Base-by-base conservation (phyloP, 64 coral and sea anemone species). In the Montipora foliosa region DNA sequence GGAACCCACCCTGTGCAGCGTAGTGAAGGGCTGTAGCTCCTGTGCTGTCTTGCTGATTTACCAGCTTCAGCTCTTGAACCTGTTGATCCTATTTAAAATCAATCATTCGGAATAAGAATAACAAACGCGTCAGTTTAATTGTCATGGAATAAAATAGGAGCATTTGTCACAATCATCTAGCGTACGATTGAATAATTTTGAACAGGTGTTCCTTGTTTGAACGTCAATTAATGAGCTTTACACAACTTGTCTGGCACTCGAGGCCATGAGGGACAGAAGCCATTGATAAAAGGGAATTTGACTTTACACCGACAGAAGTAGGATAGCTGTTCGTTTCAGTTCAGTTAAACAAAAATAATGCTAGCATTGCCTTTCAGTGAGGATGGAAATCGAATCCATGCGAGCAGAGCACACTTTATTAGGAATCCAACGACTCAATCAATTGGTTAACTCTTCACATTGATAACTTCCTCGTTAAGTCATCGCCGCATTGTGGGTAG, bases 351-450 rank as follows among this genome's bases (percentile, higher is more conserved):
- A 74, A 74, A 76, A 45, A 44, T 3, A 9, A 13, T 1, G 11
- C 3, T 14, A 8, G 25, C 12, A 76, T 1, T 7, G 12, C 4
- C 45, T 16, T 17, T 16, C 88, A 76, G 88, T 76, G 83, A 92
- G 89, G 94, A 92, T 92, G 94, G 83, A 75, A 92, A 81, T 95
- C 89, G 90, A 95, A 91, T 90, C 94, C 94, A 95, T 90, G 94
- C 94, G 83, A 87, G 83, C 89, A 95, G 89, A 95, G 89, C 94
- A 91, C 94, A 92, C 88, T 92, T 82, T 75, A 88, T 92, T 96
- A 96, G 95, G 91, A 96, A 87, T 96, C 95, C 87, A 96, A 93
- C 91, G 80, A 87, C 91, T 96, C 90, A 96, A 96, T 91, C 95
- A 93, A 87, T 93, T 87, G 87, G 95, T 80, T 71, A 95, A 72